These are phyloP conservation scores for Canis aureus DNA, from an alignment of 2,113 vertebrate species.

Conservation along the genomic window DNA sequence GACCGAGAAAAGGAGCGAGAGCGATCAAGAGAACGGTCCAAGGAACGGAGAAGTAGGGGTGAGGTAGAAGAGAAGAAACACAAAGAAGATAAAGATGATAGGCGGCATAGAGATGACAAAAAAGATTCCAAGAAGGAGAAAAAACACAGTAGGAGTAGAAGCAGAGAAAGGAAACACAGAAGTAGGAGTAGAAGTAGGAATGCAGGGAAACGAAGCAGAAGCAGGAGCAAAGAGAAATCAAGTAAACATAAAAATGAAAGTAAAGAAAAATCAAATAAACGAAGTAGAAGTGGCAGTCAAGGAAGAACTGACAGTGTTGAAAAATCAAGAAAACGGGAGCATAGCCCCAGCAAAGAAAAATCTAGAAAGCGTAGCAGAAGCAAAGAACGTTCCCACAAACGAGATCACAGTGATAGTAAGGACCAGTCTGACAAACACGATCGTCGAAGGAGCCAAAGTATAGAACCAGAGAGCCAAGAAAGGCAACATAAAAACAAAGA, in stretches of 20 bases:
- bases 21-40: slow-evolving; percentile 90
- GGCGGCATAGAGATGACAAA: slow-evolving; percentile 92
- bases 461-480: slow-evolving; percentile 90
- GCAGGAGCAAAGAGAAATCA: slow-evolving; percentile 92
- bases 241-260: slow-evolving; percentile 91
- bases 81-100: slow-evolving; percentile 91
- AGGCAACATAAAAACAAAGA: slow-evolving; percentile 89
- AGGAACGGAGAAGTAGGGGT: slow-evolving; percentile 91
- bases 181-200: slow-evolving; percentile 90
- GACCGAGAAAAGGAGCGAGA: slow-evolving; percentile 93
- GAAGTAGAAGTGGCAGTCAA: slow-evolving; percentile 89
- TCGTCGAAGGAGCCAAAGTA: slow-evolving; percentile 91
- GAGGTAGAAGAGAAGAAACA: slow-evolving; percentile 90
- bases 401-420: slow-evolving; percentile 91
- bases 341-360: slow-evolving; percentile 91
- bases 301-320: slow-evolving; percentile 91
- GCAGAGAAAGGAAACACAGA: slow-evolving; percentile 90
- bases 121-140: slow-evolving; percentile 90
- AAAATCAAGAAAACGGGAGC: slow-evolving; percentile 93
- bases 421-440: slow-evolving; percentile 92
- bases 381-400: slow-evolving; percentile 91
- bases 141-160: slow-evolving; percentile 91
- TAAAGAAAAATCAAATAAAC: slow-evolving; percentile 90
- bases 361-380: slow-evolving; percentile 93
- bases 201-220: slow-evolving; percentile 89